Base-by-base conservation (phyloP, 2,113 vertebrate species). In the Orientallactaga bullata region DNA sequence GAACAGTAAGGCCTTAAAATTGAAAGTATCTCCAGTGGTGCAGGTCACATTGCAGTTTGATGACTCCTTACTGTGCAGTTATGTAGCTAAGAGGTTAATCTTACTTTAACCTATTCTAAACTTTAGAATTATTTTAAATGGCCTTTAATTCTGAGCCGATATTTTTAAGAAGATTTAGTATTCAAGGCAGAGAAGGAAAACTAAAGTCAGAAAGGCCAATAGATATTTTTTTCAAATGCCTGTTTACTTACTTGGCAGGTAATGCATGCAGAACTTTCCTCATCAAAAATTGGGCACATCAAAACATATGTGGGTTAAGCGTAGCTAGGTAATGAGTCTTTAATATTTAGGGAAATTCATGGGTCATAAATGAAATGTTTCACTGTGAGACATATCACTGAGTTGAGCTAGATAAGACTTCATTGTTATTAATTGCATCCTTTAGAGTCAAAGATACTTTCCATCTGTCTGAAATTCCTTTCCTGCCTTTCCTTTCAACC, bases 141-240 rank as follows among this genome's bases (percentile, higher is more conserved):
- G 30, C 32, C 84, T 68, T 94, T 84, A 61, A 66, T 72, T 30
- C 23, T 93, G 61, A 47, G 24, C 55, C 55, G 51, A 2, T 60
- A 58, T 69, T 58, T 74, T 65, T 35, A 55, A 82, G 92, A 77
- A 66, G 51, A 42, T n/a, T 78, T 55, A n/a, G 47, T 83, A 20
- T 76, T 18, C 13, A 6, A 4, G 30, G 47, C 23, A 66, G 47
- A 91, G 37, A 78, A 26, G 17, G 23, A 35, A 93, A 73, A 74
- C 72, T 78, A 4, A 84, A 82, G 37, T 85, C 65, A 37, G 37
- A 95, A 90, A 91, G 82, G n/a, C 69, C 81, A 39, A 93, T n/a
- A 42, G 65, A 3, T 35, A 51, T 90, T 78, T 82, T n/a, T 35
- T 12, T 32, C 12, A 42, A 15, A 18, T 85, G 5, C 51, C 37